Base-by-base conservation (phyloP, 64 coral and sea anemone species). In the Platygyra sinensis region DNA sequence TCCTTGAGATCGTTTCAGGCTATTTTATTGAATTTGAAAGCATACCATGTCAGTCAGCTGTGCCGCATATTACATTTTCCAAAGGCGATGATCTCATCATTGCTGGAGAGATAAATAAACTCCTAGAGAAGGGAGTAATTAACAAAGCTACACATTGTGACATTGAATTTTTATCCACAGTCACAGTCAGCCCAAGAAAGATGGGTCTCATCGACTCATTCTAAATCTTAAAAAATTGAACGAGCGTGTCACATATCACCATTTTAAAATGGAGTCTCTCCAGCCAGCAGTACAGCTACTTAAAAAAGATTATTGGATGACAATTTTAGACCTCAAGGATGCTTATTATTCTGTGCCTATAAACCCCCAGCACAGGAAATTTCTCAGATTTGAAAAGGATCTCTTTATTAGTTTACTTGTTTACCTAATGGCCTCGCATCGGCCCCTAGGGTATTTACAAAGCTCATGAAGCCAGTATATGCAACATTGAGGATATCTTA, bases 251-350 rank as follows among this genome's bases (percentile, higher is more conserved):
- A 76, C 42, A 1, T 87, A 87, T 33, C 54, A 87, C 19, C 86
- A 87, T 75, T 87, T 87, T 87, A 87, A 87, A 75, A 87, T 87
- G 33, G 33, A 63, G 86, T 87, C 78, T 25, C 78, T 80, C 28
- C 49, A 80, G 54, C 57, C 78, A 24, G 78, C 78, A 2, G 78
- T 57, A 11, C 50, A 52, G 50, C 50, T 80, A n/a, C 17, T 80
- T 24, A 52, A 52, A 80, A 80, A 80, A 2, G 78, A 80, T n/a
- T 80, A 61, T 61, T 83, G 80, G 80, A 83, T 32, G 80, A 24
- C 80, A 83, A 59, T 83, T 64, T 51, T 83, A 62, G 80, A 87
- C 52, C 86, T 87, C 86, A 87, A 87, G 71, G 86, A 87, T 87
- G 86, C 71, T 74, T 87, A 87, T 57, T 87, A 73, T 75, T 87